These are phyloP conservation scores for Drosophila ananassae DNA, from an alignment of 1,140 invertebrate genomes.

Conservation along the genomic window DNA sequence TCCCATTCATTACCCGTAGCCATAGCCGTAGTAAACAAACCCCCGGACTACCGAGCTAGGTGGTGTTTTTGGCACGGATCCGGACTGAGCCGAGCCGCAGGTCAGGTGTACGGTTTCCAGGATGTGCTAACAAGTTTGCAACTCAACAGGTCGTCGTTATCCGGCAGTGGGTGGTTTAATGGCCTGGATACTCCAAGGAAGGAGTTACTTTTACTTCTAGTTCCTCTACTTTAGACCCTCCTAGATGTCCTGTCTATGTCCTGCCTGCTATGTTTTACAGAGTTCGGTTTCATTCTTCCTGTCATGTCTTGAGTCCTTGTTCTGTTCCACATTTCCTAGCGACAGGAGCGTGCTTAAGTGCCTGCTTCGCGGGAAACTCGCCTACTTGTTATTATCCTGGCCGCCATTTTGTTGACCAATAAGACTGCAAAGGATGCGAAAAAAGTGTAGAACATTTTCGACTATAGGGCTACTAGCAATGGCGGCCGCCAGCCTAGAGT, in stretches of 20 bases:
- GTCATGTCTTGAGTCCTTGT: no score
- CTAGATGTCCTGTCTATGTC: no score
- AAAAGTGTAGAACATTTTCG: conserved; percentile 51
- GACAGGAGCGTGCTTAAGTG: no score
- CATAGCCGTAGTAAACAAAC: conserved; percentile 76
- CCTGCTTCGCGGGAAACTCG: conserved; percentile 28
- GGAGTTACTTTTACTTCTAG: no score
- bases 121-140: conserved; percentile 48
- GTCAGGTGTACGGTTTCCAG: conserved; percentile 67
- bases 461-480: conserved; percentile 37
- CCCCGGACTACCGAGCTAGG: conserved; percentile 73
- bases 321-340: conserved; percentile 7
- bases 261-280: no score
- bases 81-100: conserved; percentile 31
- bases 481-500: conserved; percentile 44
- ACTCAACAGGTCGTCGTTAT: conserved; percentile 60
- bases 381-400: conserved; percentile 51
- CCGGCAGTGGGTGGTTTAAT: conserved; percentile 20
- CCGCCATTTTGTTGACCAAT: conserved; percentile 53
- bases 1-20: conserved; percentile 79
- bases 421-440: conserved; percentile 33
- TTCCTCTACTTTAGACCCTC: no score
- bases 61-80: conserved; percentile 73
- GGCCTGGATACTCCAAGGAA: neutral
- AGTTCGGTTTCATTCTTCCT: no score